Evolutionary conservation across 2,888 invertebrate genomes (phyloP), one percentile per base, ranked within the genome.

Genomic region (Azorinus chamasolen): DNA sequence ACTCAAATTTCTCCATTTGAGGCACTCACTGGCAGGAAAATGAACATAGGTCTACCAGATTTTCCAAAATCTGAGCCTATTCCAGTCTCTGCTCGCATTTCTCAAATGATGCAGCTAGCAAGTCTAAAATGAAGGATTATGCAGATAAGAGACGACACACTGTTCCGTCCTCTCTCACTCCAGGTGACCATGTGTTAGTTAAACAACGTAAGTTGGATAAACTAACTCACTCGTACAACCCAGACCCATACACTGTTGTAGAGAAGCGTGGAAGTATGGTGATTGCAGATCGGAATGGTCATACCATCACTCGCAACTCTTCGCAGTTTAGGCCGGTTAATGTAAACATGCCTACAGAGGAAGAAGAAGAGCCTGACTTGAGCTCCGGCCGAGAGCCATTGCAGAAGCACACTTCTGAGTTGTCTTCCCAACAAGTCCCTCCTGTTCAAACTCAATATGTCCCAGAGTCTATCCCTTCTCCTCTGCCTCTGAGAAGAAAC

Each of bases 321-420:
- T 76, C 76, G 12, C 61, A 61, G 46, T 70, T 76, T 51, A 76
- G 41, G 54, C 73, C 62, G 2, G 57, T 70, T 22, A 55, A 57
- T 8, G 48, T 43, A 6, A 24, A 24, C 3, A 27, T n/a, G 25
- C 10, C 24, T 37, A 27, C n/a, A 1, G 68, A 59, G 16, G 58
- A 59, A 12, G 50, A 54, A 20, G 48, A 55, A 4, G 55, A 55
- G n/a, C n/a, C n/a, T n/a, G n/a, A n/a, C n/a, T n/a, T n/a, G n/a
- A n/a, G n/a, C n/a, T n/a, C n/a, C n/a, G n/a, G n/a, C n/a, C n/a
- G n/a, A n/a, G n/a, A n/a, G 14, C 14, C n/a, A n/a, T 12, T 12
- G 41, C 8, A 41, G 14, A 41, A n/a, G n/a, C n/a, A n/a, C n/a
- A n/a, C n/a, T n/a, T n/a, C n/a, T n/a, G n/a, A n/a, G n/a, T n/a